Evolutionary conservation across 2,888 invertebrate genomes (phyloP).

Genomic region (Drosophila prostipennis): DNA sequence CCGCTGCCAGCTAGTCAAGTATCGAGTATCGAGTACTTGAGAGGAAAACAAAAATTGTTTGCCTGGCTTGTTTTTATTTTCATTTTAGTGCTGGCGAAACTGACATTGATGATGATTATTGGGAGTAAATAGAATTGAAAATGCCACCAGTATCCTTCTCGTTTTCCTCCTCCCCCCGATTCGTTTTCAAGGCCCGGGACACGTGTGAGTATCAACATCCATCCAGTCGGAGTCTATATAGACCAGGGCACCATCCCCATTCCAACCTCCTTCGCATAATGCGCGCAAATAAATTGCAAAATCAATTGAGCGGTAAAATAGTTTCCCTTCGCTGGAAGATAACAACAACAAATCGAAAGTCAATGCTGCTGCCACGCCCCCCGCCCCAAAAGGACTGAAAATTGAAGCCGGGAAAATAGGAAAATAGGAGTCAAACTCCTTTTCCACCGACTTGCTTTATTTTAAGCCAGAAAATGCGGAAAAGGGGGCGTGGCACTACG

Average conservation of each 20-base stretch:
- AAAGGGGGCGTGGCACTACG: constrained; percentile 4
- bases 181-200: constrained; percentile 31
- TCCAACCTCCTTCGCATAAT: constrained; percentile 54
- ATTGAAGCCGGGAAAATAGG: constrained; percentile 23
- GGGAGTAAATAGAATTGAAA: constrained; percentile 82
- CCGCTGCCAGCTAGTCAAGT: constrained; percentile 23
- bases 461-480: constrained; percentile 1
- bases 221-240: constrained; percentile 21
- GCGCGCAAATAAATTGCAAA: constrained; percentile 81
- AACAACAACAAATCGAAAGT: constrained; percentile 48
- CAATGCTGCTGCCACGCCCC: constrained; percentile 33
- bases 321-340: constrained; percentile 64
- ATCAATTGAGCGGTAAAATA: constrained; percentile 83
- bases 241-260: background rate
- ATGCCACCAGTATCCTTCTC: constrained; percentile 47
- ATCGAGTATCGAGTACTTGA: constrained; percentile 2
- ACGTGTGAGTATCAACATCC: constrained; percentile 32
- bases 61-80: constrained; percentile 57
- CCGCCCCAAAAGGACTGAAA: background rate
- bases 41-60: constrained; percentile 33
- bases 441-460: constrained; percentile 1
- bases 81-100: constrained; percentile 74
- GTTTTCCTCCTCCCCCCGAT: no score
- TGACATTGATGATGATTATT: constrained; percentile 83
- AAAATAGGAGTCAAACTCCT: constrained; percentile 16